A percentile compares a stretch with the other conserved stretches of the same genome.
phyloP scores from a whole-genome alignment of 2,888 invertebrate species.

The Parelbella ahira region DNA sequence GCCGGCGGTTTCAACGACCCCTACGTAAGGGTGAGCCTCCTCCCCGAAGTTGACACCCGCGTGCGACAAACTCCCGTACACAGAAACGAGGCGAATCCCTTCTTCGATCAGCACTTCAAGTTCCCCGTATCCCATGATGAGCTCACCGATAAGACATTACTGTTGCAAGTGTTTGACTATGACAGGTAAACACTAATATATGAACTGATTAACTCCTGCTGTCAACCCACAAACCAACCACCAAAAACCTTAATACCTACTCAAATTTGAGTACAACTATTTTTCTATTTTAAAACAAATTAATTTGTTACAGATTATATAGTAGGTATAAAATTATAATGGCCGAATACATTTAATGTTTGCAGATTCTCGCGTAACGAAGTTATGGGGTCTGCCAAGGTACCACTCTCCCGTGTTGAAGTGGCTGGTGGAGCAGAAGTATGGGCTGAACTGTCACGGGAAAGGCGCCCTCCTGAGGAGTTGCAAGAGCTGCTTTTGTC shows the following conservation, averaged over 20 bases:
- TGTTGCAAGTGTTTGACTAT: conserved; percentile 86
- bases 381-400: conserved; percentile 91
- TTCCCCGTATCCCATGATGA: conserved; percentile 95
- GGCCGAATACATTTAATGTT: too few species aligned
- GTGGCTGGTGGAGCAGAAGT: conserved; percentile 89
- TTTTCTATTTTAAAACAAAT: too few species aligned
- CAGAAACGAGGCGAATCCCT: conserved; percentile 91
- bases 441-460: conserved; percentile 92
- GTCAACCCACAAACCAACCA: too few species aligned
- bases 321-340: too few species aligned
- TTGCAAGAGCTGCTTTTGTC: conserved; percentile 91
- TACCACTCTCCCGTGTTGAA: conserved; percentile 88
- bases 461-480: conserved; percentile 90
- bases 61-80: conserved; percentile 92
- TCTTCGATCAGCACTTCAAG: conserved; percentile 95
- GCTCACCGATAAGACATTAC: conserved; percentile 87
- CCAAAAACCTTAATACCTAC: too few species aligned
- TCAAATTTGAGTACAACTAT: too few species aligned
- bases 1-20: conserved; percentile 95
- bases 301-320: too few species aligned
- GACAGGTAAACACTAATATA: too few species aligned
- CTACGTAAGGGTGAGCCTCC: conserved; percentile 88
- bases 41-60: conserved; percentile 91
- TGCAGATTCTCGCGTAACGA: conserved; percentile 91
- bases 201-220: too few species aligned